Evolutionary conservation across 2,888 invertebrate species (phyloP).

Genomic region (Eupeodes luniger): DNA sequence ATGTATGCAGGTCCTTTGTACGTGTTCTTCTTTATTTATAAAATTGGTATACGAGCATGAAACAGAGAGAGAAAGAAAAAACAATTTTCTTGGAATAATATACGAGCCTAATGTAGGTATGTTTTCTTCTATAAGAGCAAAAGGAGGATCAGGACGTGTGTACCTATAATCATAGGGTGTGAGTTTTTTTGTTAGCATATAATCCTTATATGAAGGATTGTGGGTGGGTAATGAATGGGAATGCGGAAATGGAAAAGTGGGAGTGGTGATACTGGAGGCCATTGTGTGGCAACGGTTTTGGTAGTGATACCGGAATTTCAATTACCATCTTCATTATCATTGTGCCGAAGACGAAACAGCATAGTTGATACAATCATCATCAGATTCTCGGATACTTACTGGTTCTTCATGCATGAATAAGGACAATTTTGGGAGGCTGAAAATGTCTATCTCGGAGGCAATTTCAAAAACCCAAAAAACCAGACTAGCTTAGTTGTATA

Average conservation of each 20-base stretch:
- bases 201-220: not conserved
- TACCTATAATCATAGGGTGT: slow-evolving; percentile 24
- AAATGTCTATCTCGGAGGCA: not conserved
- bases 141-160: not conserved
- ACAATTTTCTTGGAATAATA: slow-evolving; percentile 1
- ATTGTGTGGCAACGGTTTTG: not conserved
- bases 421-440: not conserved
- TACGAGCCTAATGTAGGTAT: not conserved
- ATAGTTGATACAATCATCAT: slow-evolving; percentile 30
- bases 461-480: not conserved
- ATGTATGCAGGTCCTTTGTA: too few relatives aligned
- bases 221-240: not conserved
- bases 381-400: not conserved
- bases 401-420: not conserved
- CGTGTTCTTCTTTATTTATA: too few relatives aligned
- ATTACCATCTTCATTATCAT: slow-evolving; percentile 48
- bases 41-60: not conserved
- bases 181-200: not conserved
- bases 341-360: slow-evolving; percentile 1
- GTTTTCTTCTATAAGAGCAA: not conserved
- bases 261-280: not conserved
- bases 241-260: not conserved
- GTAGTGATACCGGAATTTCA: slow-evolving; percentile 48
- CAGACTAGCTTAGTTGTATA: not conserved
- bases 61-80: not conserved